These are phyloP conservation scores for Drosophila nr. perissopoda DNA, from an alignment of 2,888 invertebrate species.

Conservation along the genomic window DNA sequence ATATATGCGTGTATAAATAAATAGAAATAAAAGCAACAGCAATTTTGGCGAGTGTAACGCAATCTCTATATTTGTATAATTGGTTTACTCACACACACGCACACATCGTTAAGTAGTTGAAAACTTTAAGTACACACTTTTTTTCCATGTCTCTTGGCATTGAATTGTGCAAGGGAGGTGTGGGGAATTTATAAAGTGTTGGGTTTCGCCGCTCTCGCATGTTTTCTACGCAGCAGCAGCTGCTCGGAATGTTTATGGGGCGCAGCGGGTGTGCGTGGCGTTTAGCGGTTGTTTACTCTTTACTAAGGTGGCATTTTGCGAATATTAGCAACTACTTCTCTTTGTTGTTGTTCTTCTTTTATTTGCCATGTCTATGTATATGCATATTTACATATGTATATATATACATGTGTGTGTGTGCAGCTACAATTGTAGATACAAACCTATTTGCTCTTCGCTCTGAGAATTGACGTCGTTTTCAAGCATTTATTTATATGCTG, in stretches of 20 bases:
- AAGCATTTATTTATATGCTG: constrained; percentile 20
- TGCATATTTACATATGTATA: background rate
- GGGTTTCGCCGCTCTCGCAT: constrained; percentile 45
- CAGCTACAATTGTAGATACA: constrained; percentile 14
- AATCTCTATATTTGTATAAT: constrained; percentile 71
- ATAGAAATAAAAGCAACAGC: constrained; percentile 22
- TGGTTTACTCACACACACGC: constrained; percentile 48
- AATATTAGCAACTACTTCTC: constrained; percentile 36
- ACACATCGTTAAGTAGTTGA: constrained; percentile 47
- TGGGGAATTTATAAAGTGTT: constrained; percentile 18
- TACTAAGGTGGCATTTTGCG: constrained; percentile 40
- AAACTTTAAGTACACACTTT: constrained; percentile 46
- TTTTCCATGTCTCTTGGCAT: constrained; percentile 25
- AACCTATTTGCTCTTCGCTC: constrained; percentile 16
- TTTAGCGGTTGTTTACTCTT: constrained; percentile 6
- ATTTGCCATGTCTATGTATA: background rate
- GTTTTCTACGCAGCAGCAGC: constrained; percentile 62
- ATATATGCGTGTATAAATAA: constrained; percentile 3
- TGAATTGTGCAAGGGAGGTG: background rate
- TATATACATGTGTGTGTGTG: background rate
- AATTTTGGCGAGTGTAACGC: constrained; percentile 46
- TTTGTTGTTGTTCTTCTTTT: constrained; percentile 20
- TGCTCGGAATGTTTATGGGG: constrained; percentile 21
- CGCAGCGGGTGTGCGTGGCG: constrained; percentile 11
- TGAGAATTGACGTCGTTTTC: constrained; percentile 23